Evolutionary conservation across 2,113 vertebrate genomes (phyloP), one percentile per base, ranked within the genome.

Genomic region (Tauraco erythrolophus): DNA sequence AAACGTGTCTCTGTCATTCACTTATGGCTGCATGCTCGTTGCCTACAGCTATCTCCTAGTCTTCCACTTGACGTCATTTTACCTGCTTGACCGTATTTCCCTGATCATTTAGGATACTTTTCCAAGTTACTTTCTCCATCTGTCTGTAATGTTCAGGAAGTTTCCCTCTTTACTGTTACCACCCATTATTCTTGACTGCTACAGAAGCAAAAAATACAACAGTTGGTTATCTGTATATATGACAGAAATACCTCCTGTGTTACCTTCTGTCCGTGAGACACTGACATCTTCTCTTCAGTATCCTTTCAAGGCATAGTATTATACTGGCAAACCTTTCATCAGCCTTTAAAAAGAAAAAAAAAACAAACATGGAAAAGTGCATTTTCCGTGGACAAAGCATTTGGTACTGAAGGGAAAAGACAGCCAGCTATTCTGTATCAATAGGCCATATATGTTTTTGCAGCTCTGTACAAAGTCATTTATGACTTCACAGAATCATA

Each of bases 1-100:
- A 89, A 94, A 81, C 33, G 21, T 78, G 19, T 82, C 25, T 66
- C 62, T 84, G 74, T 92, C 84, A 80, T 96, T 96, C 83, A 72
- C 48, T 82, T 89, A 84, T 96, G 79, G 56, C 83, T 96, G 76
- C 56, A 9, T 66, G 33, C 79, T 86, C 76, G 37, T 45, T 84
- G 84, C 84, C 81, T 94, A 24, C 65, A 96, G 92, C 77, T 85
- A 48, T 83, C 88, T 88, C 58, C 86, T 88, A 18, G 54, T 86
- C 84, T 93, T 88, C 70, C 84, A 46, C 54, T 45, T 93, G 53
- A 50, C 64, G 37, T 78, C 87, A 27, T 92, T 96, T 57, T 85
- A 79, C 70, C 66, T 94, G 17, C 54, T 69, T 83, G 82, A 85
- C 62, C 7, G 0, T 82, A n/a, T 90, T 97, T 96, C 57, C 33